Conservation (phyloP, 2,797 vertebrate genomes). For the Poecilia wingei region DNA sequence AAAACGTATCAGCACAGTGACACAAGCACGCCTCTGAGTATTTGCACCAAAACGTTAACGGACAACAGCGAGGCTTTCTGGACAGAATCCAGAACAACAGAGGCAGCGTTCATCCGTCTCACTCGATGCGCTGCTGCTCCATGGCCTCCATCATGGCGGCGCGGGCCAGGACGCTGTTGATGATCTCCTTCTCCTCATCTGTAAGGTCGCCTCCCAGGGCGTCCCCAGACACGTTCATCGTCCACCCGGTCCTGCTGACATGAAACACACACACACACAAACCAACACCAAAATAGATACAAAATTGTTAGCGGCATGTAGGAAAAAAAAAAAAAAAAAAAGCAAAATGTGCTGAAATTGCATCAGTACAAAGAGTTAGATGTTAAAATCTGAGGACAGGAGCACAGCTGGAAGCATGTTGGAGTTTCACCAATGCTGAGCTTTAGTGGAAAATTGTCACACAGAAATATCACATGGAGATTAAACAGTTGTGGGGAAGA, state of each 20-base stretch:
- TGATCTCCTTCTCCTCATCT: slow-evolving; percentile 95
- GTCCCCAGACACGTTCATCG: slow-evolving; percentile 59
- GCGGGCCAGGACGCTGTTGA: slow-evolving; percentile 91
- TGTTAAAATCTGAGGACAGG: slow-evolving; percentile 2
- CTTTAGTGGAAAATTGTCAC: not conserved
- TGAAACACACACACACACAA: not conserved
- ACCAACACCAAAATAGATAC: slow-evolving; percentile 2
- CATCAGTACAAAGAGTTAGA: not conserved
- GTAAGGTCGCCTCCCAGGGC: slow-evolving; percentile 86
- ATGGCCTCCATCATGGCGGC: slow-evolving; percentile 91
- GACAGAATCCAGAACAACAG: not conserved
- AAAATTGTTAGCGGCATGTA: slow-evolving; percentile 1
- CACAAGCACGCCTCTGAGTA: slow-evolving; percentile 9
- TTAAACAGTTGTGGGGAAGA: not conserved
- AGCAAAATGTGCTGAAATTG: not conserved
- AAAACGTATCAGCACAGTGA: slow-evolving; percentile 3
- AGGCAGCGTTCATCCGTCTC: slow-evolving; percentile 45
- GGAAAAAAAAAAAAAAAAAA: slow-evolving; percentile 18
- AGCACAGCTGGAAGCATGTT: not conserved
- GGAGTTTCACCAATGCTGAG: not conserved
- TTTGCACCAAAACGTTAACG: slow-evolving; percentile 5
- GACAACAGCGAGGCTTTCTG: not conserved
- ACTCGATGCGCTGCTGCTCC: slow-evolving; percentile 93
- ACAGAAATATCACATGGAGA: not conserved
- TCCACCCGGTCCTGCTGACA: slow-evolving; percentile 39